Percentiles rank a stretch among this genome's conserved stretches.
These are phyloP conservation scores for Morone chrysops DNA, from an alignment of 2,113 vertebrate species.

Conservation along the genomic window DNA sequence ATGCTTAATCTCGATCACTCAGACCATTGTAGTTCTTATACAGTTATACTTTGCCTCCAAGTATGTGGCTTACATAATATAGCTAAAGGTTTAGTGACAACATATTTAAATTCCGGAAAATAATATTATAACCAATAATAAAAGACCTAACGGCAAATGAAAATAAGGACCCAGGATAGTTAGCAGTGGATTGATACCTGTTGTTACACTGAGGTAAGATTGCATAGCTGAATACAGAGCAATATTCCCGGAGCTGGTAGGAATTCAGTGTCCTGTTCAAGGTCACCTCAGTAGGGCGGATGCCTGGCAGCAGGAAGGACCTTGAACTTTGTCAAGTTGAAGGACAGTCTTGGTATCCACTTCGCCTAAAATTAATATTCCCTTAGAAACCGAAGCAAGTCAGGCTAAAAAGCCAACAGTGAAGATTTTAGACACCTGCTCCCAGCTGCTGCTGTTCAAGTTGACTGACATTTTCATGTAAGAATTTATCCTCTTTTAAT, in stretches of 20 bases:
- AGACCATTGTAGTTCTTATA: neutral
- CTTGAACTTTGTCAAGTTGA: slow-evolving; percentile 37
- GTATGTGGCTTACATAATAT: neutral
- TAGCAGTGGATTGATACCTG: neutral
- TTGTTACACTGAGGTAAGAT: neutral
- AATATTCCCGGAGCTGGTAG: slow-evolving; percentile 1
- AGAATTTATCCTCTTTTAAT: slow-evolving; percentile 30
- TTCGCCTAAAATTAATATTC: slow-evolving; percentile 6
- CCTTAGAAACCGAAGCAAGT: slow-evolving; percentile 12
- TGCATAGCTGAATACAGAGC: slow-evolving; percentile 2
- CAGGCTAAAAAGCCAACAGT: neutral
- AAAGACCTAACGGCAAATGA: neutral
- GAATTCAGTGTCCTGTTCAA: slow-evolving; percentile 44
- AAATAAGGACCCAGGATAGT: neutral
- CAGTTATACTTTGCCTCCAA: neutral
- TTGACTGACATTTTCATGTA: slow-evolving; percentile 21
- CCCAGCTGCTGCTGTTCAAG: slow-evolving; percentile 40
- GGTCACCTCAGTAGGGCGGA: slow-evolving; percentile 28
- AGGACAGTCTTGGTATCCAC: slow-evolving; percentile 23
- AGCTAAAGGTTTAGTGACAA: neutral
- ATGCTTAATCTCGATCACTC: neutral
- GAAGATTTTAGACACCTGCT: neutral
- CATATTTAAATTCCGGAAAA: neutral
- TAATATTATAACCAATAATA: neutral
- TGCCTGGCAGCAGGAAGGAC: slow-evolving; percentile 14